Conservation (phyloP, 2,888 invertebrate genomes). For the Phragmatobia fuliginosa region DNA sequence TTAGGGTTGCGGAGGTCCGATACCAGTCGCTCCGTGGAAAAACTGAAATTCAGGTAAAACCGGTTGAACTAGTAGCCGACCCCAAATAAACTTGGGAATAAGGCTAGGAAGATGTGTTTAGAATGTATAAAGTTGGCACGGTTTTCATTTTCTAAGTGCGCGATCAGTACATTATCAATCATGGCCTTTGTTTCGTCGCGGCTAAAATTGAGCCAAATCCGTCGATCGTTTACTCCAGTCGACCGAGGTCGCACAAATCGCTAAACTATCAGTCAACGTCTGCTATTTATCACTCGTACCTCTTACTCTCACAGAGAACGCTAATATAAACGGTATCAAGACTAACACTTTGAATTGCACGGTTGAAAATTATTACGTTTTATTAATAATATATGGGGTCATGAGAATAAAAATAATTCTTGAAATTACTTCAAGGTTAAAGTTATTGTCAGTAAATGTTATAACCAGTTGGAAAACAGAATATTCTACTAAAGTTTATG, state of each 20-base stretch:
- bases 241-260: neutral
- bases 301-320: neutral
- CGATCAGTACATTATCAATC: neutral
- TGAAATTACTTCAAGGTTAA: neutral
- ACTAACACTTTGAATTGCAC: neutral
- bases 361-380: neutral
- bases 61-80: too few relatives aligned
- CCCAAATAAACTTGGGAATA: too few relatives aligned
- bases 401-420: neutral
- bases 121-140: neutral
- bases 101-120: too few relatives aligned
- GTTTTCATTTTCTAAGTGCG: neutral
- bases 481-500: neutral
- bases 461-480: neutral
- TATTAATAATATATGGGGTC: neutral
- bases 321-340: neutral
- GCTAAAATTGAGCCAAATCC: constrained; percentile 3
- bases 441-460: too few relatives aligned
- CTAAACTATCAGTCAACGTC: constrained; percentile 7
- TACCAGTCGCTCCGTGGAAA: too few relatives aligned
- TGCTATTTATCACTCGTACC: neutral
- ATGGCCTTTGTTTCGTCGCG: neutral
- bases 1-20: too few relatives aligned
- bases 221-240: neutral
- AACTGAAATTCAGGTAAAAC: too few relatives aligned